phyloP scores from a whole-genome alignment of 2,113 vertebrate species.

The Blennius ocellaris region DNA sequence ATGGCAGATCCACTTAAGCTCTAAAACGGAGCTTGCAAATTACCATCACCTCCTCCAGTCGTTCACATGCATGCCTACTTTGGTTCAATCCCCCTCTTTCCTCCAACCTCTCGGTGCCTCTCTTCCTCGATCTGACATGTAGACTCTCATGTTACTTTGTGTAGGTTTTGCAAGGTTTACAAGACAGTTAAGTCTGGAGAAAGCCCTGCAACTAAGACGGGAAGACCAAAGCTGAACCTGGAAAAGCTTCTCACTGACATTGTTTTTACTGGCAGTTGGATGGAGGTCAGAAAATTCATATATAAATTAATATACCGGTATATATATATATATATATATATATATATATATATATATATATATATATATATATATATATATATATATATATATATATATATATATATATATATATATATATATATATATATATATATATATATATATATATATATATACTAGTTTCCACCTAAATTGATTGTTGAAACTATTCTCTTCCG shows the following conservation, averaged over 20 bases:
- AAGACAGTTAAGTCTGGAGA: conserved; percentile 74
- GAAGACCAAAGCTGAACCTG: conserved; percentile 58
- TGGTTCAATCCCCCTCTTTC: conserved; percentile 49
- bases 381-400: no score
- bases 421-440: conserved; percentile 36
- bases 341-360: no score
- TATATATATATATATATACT: no score
- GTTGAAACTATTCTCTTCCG: no score
- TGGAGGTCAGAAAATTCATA: conserved; percentile 2
- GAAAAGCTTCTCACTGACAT: conserved; percentile 50
- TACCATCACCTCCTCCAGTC: conserved; percentile 76
- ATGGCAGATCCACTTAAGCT: conserved; percentile 81
- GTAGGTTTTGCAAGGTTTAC: conserved; percentile 72
- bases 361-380: no score
- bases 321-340: no score
- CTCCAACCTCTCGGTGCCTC: conserved; percentile 25
- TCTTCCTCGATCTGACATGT: conserved; percentile 48
- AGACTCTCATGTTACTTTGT: conserved; percentile 65
- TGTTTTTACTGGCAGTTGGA: conserved; percentile 49
- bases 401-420: no score
- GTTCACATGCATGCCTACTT: conserved; percentile 63
- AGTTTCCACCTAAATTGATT: no score
- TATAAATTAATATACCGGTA: no score
- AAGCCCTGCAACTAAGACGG: conserved; percentile 65
- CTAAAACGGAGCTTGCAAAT: conserved; percentile 83